These are phyloP conservation scores for Dendroctonus ponderosae DNA, from an alignment of 1,140 invertebrate species.

Conservation along the genomic window DNA sequence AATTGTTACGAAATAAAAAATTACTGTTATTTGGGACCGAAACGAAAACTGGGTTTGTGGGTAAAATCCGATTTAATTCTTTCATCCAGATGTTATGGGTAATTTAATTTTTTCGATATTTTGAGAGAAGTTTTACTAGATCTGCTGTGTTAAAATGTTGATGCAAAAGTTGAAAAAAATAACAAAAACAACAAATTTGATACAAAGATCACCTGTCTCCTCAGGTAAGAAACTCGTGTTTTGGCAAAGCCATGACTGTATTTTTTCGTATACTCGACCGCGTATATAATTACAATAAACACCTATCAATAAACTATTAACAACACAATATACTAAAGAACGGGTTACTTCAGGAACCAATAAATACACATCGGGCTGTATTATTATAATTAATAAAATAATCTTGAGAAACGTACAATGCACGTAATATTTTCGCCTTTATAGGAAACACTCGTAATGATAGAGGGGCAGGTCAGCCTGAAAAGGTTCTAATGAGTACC, in stretches of 20 bases:
- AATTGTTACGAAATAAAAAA: slow-evolving; percentile 19
- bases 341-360: slow-evolving; percentile 18
- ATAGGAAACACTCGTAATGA: slow-evolving; percentile 29
- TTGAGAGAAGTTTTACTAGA: too few relatives aligned
- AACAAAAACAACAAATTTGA: neutral
- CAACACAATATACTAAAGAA: slow-evolving; percentile 25
- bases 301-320: slow-evolving; percentile 32
- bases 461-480: slow-evolving; percentile 21
- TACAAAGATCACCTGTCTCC: neutral
- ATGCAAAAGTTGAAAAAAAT: too few relatives aligned
- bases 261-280: neutral
- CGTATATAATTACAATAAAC: slow-evolving; percentile 30
- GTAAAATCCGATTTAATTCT: too few relatives aligned
- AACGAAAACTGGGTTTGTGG: too few relatives aligned
- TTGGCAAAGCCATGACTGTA: neutral
- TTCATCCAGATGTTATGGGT: too few relatives aligned
- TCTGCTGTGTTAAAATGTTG: too few relatives aligned
- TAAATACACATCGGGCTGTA: slow-evolving; percentile 23
- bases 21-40: slow-evolving; percentile 11
- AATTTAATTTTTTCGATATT: too few relatives aligned
- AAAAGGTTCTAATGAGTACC: slow-evolving; percentile 30
- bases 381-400: slow-evolving; percentile 32
- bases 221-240: slow-evolving; percentile 24
- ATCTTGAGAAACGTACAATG: slow-evolving; percentile 19
- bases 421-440: slow-evolving; percentile 24